Conservation (phyloP, 2,797 vertebrate genomes). For the Schizothorax lantsangensis region DNA sequence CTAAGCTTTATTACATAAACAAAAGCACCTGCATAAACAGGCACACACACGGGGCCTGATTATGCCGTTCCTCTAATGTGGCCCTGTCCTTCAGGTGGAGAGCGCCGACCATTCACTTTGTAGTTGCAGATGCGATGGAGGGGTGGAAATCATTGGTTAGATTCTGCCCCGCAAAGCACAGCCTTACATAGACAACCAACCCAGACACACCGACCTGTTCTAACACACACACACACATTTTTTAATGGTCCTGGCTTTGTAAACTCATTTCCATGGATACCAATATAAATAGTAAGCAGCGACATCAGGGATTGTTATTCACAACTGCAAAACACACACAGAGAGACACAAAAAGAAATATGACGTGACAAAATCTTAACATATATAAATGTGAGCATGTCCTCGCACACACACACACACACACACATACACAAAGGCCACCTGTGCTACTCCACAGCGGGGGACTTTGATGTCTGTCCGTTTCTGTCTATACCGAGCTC, state of each 20-base stretch:
- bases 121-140: slow-evolving; percentile 59
- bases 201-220: slow-evolving; percentile 42
- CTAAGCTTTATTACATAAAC: slow-evolving; percentile 69
- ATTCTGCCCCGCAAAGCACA: slow-evolving; percentile 38
- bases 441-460: slow-evolving; percentile 46
- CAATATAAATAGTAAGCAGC: slow-evolving; percentile 39
- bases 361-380: neutral
- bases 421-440: slow-evolving; percentile 57
- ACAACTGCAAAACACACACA: slow-evolving; percentile 1
- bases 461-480: slow-evolving; percentile 57
- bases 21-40: slow-evolving; percentile 68
- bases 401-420: neutral
- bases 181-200: slow-evolving; percentile 27
- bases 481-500: slow-evolving; percentile 23
- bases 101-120: slow-evolving; percentile 70
- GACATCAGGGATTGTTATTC: slow-evolving; percentile 15
- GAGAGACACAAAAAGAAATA: neutral
- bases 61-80: slow-evolving; percentile 75
- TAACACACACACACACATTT: slow-evolving; percentile 14
- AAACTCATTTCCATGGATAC: slow-evolving; percentile 53
- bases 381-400: neutral
- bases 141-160: slow-evolving; percentile 47
- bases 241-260: slow-evolving; percentile 20
- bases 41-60: slow-evolving; percentile 66
- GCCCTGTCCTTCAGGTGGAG: slow-evolving; percentile 59